Conservation (phyloP, 2,113 vertebrate genomes). For the Gymnocephalus cernua region DNA sequence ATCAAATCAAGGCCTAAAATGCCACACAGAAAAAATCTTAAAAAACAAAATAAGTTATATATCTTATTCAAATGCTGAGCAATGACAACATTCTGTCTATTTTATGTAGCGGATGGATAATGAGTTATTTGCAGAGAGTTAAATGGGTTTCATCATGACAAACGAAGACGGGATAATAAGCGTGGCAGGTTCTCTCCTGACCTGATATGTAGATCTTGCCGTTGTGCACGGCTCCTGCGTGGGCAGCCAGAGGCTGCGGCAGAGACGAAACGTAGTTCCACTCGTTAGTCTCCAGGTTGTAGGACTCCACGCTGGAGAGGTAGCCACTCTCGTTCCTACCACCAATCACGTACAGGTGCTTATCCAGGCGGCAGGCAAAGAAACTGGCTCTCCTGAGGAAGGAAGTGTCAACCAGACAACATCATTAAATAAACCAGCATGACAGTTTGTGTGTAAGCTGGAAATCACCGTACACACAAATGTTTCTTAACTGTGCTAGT, state of each 20-base stretch:
- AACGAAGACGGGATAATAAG: neutral
- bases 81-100: neutral
- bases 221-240: constrained; percentile 96
- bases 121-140: neutral
- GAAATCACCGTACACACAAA: neutral
- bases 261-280: constrained; percentile 97
- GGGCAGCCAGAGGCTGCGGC: constrained; percentile 95
- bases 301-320: constrained; percentile 98
- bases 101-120: too few relatives aligned
- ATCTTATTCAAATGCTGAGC: neutral
- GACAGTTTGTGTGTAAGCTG: constrained; percentile 24
- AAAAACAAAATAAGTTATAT: too few relatives aligned
- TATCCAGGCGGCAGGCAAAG: constrained; percentile 97
- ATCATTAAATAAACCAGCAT: constrained; percentile 60
- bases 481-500: too few relatives aligned
- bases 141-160: neutral
- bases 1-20: too few relatives aligned
- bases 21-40: too few relatives aligned
- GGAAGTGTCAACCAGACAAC: constrained; percentile 62
- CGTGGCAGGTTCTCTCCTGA: constrained; percentile 69
- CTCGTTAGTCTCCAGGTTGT: constrained; percentile 97
- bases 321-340: constrained; percentile 97
- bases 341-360: constrained; percentile 97
- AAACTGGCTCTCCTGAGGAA: constrained; percentile 96
- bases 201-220: constrained; percentile 99